Evolutionary conservation across 2,888 invertebrate species (phyloP).

Genomic region (Pinctada fucata): DNA sequence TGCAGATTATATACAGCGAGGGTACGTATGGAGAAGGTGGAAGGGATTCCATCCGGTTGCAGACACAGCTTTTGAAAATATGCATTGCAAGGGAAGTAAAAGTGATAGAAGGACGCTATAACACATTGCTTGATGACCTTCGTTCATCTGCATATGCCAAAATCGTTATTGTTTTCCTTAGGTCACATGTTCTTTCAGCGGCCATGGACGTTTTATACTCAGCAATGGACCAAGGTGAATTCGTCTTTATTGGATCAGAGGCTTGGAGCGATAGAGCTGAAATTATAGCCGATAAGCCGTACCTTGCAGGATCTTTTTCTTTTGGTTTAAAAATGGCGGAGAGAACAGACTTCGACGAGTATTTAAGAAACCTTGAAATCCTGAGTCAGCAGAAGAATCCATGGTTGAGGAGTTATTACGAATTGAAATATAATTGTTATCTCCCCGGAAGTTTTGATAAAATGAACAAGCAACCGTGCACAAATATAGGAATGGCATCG

Average conservation of each 20-base stretch:
- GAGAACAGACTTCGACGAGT: conserved; percentile 10
- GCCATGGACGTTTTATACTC: conserved; percentile 19
- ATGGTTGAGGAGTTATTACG: conserved; percentile 24
- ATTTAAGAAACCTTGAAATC: neutral
- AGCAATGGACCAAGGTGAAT: conserved; percentile 39
- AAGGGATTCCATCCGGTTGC: conserved; percentile 26
- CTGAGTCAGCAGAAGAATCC: conserved; percentile 7
- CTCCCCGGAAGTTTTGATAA: conserved; percentile 30
- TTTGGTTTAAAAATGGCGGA: conserved; percentile 28
- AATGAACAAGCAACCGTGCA: neutral
- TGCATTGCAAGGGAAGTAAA: conserved; percentile 23
- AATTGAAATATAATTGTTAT: conserved; percentile 23
- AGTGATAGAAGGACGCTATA: conserved; percentile 25
- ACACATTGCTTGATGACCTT: conserved; percentile 32
- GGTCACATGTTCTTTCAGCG: conserved; percentile 30
- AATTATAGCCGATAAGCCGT: conserved; percentile 18
- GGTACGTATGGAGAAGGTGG: conserved; percentile 52
- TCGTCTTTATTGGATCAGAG: conserved; percentile 51
- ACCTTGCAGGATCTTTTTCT: conserved; percentile 40
- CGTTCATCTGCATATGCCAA: conserved; percentile 37
- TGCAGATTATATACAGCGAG: conserved; percentile 53
- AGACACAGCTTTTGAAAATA: neutral
- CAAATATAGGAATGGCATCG: neutral
- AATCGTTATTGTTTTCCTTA: conserved; percentile 45
- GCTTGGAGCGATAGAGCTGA: conserved; percentile 38